phyloP scores from a whole-genome alignment of 30 jellyfish, hydroid and myxozoan genomes.

The Chrysaora quinquecirrha region DNA sequence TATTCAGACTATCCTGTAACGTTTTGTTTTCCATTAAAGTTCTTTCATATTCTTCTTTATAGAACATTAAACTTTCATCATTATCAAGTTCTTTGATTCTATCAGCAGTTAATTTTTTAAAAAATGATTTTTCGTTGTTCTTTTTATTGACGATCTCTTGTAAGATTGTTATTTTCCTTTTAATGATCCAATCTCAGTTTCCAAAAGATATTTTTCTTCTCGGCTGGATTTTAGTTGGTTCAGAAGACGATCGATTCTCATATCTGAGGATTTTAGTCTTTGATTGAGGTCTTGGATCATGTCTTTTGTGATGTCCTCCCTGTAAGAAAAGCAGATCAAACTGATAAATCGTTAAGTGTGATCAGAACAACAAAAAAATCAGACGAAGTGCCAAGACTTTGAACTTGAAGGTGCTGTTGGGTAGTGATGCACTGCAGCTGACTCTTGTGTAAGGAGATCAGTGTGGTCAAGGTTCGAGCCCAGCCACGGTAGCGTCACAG shows the following conservation, averaged over 20 bases:
- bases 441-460: too few species aligned
- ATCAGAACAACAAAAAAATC: background rate
- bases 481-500: too few species aligned
- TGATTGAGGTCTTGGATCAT: constrained; percentile 19
- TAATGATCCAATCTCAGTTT: constrained; percentile 29
- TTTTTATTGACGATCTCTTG: constrained; percentile 17
- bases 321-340: background rate
- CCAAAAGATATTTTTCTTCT: constrained; percentile 31
- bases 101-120: background rate
- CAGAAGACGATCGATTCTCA: constrained; percentile 9
- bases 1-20: constrained; percentile 21
- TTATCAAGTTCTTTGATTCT: background rate
- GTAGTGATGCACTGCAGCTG: background rate
- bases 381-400: background rate
- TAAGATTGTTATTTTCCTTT: constrained; percentile 24
- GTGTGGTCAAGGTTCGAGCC: too few species aligned
- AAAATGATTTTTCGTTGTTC: background rate
- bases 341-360: background rate
- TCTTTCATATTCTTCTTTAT: constrained; percentile 31
- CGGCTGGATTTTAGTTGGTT: constrained; percentile 31
- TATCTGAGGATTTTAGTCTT: constrained; percentile 29
- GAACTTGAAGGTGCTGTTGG: background rate
- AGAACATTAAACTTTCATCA: background rate
- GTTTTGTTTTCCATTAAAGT: constrained; percentile 24
- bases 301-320: constrained; percentile 31